phyloP scores from a whole-genome alignment of 1,140 invertebrate genomes.

The Solenopsis invicta region DNA sequence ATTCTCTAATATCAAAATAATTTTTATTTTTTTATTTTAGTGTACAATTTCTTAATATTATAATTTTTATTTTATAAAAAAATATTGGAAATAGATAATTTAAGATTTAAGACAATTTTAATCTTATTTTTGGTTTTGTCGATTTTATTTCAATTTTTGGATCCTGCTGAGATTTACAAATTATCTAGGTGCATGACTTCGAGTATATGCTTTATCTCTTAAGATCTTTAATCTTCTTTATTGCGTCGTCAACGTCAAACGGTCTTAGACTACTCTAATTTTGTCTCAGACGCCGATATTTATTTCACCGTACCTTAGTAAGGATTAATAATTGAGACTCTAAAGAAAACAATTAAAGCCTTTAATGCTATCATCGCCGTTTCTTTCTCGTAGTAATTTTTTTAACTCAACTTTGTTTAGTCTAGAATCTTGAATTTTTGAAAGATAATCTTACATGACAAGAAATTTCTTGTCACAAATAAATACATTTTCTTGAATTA shows the following conservation, averaged over 20 bases:
- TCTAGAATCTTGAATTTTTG: not conserved
- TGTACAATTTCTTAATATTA: too few species aligned
- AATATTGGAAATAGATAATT: too few species aligned
- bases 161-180: not conserved
- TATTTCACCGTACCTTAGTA: not conserved
- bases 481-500: too few species aligned
- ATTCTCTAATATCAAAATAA: too few species aligned
- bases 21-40: too few species aligned
- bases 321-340: not conserved
- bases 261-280: not conserved
- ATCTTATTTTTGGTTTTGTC: too few species aligned
- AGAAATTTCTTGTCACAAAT: too few species aligned
- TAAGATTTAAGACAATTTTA: too few species aligned
- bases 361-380: too few species aligned
- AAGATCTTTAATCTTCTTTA: slow-evolving; percentile 27
- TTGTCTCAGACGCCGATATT: not conserved
- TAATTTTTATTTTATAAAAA: too few species aligned
- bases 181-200: not conserved
- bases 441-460: not conserved
- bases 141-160: not conserved
- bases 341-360: not conserved
- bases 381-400: not conserved
- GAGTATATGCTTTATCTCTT: not conserved
- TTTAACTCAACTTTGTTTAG: not conserved
- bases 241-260: not conserved